Base-by-base conservation (phyloP, 2,888 invertebrate species). In the Oligia strigilis region DNA sequence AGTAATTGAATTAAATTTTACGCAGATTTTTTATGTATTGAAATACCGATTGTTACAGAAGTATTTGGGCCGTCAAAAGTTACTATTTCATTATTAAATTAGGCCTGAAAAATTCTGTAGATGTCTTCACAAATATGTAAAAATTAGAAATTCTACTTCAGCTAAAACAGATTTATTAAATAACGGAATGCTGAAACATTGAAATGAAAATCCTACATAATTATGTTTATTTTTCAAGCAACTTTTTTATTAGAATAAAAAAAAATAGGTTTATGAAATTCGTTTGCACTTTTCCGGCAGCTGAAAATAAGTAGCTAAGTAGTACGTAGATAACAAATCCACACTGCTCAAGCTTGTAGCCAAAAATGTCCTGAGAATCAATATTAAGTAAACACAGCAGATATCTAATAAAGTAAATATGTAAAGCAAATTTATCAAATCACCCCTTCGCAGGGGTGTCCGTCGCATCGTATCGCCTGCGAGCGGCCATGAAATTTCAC, bases 71-170 rank as follows among this genome's bases (percentile, higher is more conserved):
- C 4, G 43, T 66, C 58, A 70, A 65, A 70, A 73, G 60, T 62
- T n/a, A 81, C 40, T 76, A 77, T 76, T 84, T 74, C 65, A 71
- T 84, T 66, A 81, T 64, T 64, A 58, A 71, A 62, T 43, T 17
- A 8, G 5, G 19, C 2, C 40, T 72, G 1, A 29, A 77, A 46
- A 36, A 80, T 83, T 83, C 14, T 55, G 6, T 40, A 65, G 72
- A 66, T 40, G 29, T 58, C 14, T 49, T 58, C 55, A 1, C 29
- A 74, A 78, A 78, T 73, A 73, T 60, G 65, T 40, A 40, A 40
- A 40, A 40, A 40, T 72, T 55, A 4, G 5, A 67, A 77, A 77
- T 77, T 77, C 60, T 29, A 8, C 2, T 36, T 5, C 11, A 60
- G 36, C 13, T 46, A 40, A 72, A 73, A 64, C 8, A 19, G 8